Conservation (phyloP, 2,797 vertebrate genomes). For the Hydrophis major region DNA sequence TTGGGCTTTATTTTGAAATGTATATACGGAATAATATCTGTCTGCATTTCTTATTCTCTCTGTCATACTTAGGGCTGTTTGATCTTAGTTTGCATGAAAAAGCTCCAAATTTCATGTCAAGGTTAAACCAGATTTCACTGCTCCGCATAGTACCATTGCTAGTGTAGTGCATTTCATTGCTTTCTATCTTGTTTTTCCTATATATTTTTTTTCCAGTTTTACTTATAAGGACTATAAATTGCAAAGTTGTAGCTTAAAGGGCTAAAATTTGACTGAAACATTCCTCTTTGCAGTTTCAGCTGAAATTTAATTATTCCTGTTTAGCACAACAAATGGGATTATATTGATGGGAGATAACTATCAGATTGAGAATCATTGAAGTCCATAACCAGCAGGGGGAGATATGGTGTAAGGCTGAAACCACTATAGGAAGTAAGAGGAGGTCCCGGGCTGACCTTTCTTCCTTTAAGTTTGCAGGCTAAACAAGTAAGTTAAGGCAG, state of each 20-base stretch:
- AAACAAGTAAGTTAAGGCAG: neutral
- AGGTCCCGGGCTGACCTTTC: neutral
- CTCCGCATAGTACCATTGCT: neutral
- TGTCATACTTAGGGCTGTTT: neutral
- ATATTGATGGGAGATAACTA: neutral
- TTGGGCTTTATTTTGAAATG: neutral
- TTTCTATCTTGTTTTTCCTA: neutral
- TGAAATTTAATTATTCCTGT: neutral
- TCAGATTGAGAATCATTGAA: neutral
- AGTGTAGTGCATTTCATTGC: neutral
- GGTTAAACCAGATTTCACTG: neutral
- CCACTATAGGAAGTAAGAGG: neutral
- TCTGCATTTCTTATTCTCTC: neutral
- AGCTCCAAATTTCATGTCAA: neutral
- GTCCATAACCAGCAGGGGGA: neutral
- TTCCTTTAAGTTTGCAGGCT: neutral
- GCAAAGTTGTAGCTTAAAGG: neutral
- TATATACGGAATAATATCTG: neutral
- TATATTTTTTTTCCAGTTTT: neutral
- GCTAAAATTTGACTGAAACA: neutral
- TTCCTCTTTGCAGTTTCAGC: neutral
- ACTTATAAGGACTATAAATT: neutral
- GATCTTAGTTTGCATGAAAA: neutral
- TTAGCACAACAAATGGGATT: neutral
- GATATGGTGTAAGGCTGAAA: neutral